Base-by-base conservation (phyloP, 2,797 vertebrate species). In the Lemur catta region DNA sequence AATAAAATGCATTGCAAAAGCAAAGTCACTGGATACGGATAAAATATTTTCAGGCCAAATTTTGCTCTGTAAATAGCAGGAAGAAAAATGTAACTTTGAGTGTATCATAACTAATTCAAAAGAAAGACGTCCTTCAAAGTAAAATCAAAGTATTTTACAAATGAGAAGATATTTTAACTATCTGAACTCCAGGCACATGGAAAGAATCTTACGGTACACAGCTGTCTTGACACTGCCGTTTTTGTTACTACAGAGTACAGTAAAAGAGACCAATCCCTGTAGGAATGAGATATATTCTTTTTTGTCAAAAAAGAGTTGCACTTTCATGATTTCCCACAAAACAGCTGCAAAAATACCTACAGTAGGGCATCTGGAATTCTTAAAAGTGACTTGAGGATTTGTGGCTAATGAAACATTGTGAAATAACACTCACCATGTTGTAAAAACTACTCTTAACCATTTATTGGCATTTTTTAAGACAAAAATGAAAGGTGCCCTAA, bases 321-420 rank as follows among this genome's bases (percentile, higher is more conserved):
- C 59, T 97, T 98, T 96, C 95, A 97, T 92, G 67, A 97, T 82
- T 74, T 98, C 46, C 57, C 75, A 98, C 59, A 95, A 96, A 98
- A 97, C 97, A 98, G 98, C 98, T 98, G 97, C 97, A 98, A 98
- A 98, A 98, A 98, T 97, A 98, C 94, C 96, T 97, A 96, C 95
- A 97, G 55, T 89, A 78, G 95, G 94, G 96, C 96, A 98, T 97
- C 96, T 97, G 94, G 97, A 98, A 98, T 98, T 98, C 96, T 95
- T 98, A 97, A 98, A 98, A 95, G 96, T 97, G 91, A 97, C 91
- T 97, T 97, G 97, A 96, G 96, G 95, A 97, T 98, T 97, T 98
- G 97, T 97, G 98, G 97, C 96, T 97, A 98, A 97, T 98, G 98
- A 98, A 98, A 98, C 98, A 96, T 96, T 97, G 96, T 97, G 97